Conservation (phyloP, 1,140 invertebrate genomes). For the Calosoma granatense region DNA sequence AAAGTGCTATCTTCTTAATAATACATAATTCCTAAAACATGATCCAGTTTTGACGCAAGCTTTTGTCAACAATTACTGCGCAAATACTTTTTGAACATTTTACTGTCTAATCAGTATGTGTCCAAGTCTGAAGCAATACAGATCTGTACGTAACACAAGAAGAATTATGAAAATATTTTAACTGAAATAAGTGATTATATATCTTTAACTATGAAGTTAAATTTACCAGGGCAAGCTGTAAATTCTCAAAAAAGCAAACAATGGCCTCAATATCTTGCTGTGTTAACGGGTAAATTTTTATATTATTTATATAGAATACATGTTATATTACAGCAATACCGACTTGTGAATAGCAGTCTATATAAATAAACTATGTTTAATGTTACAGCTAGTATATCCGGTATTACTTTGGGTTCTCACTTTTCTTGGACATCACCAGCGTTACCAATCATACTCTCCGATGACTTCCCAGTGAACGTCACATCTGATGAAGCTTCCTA, state of each 20-base stretch:
- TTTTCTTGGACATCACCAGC: slow-evolving; percentile 16
- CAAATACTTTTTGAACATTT: too few relatives aligned
- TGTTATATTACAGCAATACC: too few relatives aligned
- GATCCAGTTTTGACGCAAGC: too few relatives aligned
- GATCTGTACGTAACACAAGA: too few relatives aligned
- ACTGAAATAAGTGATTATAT: too few relatives aligned
- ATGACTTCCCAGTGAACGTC: slow-evolving; percentile 13
- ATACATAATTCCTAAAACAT: too few relatives aligned
- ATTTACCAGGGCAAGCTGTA: not conserved
- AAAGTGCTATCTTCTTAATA: too few relatives aligned
- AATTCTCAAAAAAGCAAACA: not conserved
- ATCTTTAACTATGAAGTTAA: not conserved
- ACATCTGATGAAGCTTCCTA: slow-evolving; percentile 18
- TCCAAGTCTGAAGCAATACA: too few relatives aligned
- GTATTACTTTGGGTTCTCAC: not conserved
- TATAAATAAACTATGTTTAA: too few relatives aligned
- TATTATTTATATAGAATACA: not conserved
- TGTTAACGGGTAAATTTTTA: slow-evolving; percentile 1
- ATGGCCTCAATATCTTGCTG: slow-evolving; percentile 1
- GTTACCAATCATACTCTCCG: slow-evolving; percentile 13
- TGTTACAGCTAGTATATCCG: not conserved
- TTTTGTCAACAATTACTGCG: too few relatives aligned
- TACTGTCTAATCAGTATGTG: too few relatives aligned
- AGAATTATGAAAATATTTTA: too few relatives aligned
- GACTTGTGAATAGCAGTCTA: not conserved